These are phyloP conservation scores for Aradophagus sp. DNA, from an alignment of 1,140 invertebrate species.

Conservation along the genomic window DNA sequence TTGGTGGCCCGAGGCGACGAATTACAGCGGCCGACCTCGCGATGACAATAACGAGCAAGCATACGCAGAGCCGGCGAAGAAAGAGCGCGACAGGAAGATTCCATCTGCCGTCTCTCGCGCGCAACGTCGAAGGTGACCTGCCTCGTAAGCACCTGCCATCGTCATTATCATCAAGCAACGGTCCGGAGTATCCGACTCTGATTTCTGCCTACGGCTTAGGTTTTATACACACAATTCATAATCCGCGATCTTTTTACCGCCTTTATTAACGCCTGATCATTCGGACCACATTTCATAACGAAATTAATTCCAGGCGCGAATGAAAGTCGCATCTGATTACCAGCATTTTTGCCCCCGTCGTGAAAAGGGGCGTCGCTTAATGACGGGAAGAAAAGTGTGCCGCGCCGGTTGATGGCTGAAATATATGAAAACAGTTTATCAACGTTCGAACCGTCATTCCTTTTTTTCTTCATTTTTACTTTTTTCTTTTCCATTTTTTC, in stretches of 20 bases:
- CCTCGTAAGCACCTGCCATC: constrained; percentile 65
- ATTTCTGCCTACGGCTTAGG: constrained; percentile 61
- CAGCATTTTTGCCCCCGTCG: background rate
- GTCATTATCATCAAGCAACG: constrained; percentile 66
- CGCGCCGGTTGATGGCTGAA: too few relatives aligned
- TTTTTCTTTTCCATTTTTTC: too few relatives aligned
- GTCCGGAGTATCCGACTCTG: constrained; percentile 64
- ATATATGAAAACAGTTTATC: too few relatives aligned
- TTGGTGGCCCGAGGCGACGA: constrained; percentile 60
- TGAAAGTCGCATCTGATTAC: constrained; percentile 31
- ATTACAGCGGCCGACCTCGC: constrained; percentile 62
- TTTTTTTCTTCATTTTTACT: too few relatives aligned
- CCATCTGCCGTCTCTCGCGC: constrained; percentile 11
- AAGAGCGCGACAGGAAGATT: constrained; percentile 1
- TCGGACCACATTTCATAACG: constrained; percentile 24
- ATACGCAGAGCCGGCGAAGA: constrained; percentile 20
- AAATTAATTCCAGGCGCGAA: constrained; percentile 19
- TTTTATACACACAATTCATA: constrained; percentile 35
- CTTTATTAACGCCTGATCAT: constrained; percentile 36
- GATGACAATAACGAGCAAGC: constrained; percentile 58
- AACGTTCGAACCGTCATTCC: too few relatives aligned
- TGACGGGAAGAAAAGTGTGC: constrained; percentile 7
- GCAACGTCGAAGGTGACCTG: constrained; percentile 63
- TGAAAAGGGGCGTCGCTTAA: too few relatives aligned
- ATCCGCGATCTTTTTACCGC: constrained; percentile 28